Evolutionary conservation across 1,140 invertebrate species (phyloP), one percentile per base, ranked within the genome.

Genomic region (Bombus sibiricus): DNA sequence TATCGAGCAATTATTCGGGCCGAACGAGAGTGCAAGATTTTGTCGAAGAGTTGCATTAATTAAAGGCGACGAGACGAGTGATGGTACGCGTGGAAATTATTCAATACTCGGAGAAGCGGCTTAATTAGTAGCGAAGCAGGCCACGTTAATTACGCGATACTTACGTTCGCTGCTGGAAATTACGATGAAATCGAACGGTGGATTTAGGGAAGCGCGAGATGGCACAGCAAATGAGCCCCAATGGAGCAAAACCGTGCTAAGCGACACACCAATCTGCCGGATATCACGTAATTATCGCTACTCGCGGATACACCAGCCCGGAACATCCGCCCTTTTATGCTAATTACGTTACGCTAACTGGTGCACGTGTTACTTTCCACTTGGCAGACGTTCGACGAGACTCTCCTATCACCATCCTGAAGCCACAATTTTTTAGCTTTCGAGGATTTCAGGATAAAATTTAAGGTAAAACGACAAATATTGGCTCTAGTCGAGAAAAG

Each of bases 281-380:
- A 89, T 91, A 91, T 90, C 90, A 88, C 69, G 86, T 83, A 89
- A 91, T 91, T 90, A 91, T 90, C 83, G 72, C 74, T 68, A 39
- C 83, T 83, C 66, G 22, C 25, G 71, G 74, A 79, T 71, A 83
- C 77, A 62, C 43, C 25, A 66, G 1, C 8, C 83, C 34, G 13
- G 76, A 76, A 83, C 72, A 82, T 80, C 75, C 74, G 39, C 37
- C 83, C 64, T 86, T 91, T 88, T 89, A 86, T 81, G 76, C 39
- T 86, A 86, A 91, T 90, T 89, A 72, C 69, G 47, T 81, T 32
- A 59, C 37, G 47, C 32, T 59, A 64, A 53, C 37, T 32, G 43
- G 13, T 18, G 15, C 9, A 9, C 22, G 2, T 37, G 32, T 41
- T 69, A 68, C n/a, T 57, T 83, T 53, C 28, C 57, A 71, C 25